phyloP scores from a whole-genome alignment of 2,113 vertebrate species.

The Chaenocephalus aceratus region DNA sequence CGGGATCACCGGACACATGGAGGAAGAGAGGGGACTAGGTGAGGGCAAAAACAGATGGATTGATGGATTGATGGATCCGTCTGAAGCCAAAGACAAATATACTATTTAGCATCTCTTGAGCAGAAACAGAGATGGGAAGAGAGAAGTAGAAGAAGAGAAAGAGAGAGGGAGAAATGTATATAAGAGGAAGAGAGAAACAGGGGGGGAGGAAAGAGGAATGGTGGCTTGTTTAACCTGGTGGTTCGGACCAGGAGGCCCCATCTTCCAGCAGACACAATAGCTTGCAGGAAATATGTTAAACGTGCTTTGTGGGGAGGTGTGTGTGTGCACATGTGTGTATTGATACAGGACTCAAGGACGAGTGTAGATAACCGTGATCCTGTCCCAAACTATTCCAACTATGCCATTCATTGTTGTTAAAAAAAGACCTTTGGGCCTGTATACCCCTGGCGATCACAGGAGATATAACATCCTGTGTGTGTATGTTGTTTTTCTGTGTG shows the following conservation, averaged over 20 bases:
- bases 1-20: conserved; percentile 51
- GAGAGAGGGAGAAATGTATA: not conserved
- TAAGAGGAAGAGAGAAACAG: conserved; percentile 29
- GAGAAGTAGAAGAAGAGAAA: not conserved
- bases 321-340: conserved; percentile 6
- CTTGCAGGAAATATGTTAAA: conserved; percentile 82
- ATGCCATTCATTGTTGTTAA: conserved; percentile 81
- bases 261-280: conserved; percentile 80
- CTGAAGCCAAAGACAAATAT: conserved; percentile 21
- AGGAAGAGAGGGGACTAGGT: conserved; percentile 34
- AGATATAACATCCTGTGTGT: conserved; percentile 66
- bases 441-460: conserved; percentile 64
- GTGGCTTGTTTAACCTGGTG: conserved; percentile 58
- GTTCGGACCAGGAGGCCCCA: conserved; percentile 72
- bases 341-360: conserved; percentile 73
- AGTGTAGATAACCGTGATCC: conserved; percentile 69
- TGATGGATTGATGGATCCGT: conserved; percentile 32
- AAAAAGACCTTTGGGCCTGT: conserved; percentile 59
- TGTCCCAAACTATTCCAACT: conserved; percentile 80
- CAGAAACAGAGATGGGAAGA: conserved; percentile 8
- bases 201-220: not conserved
- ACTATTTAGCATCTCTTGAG: conserved; percentile 3
- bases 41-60: conserved; percentile 53
- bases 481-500: conserved; percentile 5
- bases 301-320: conserved; percentile 63